Base-by-base conservation (phyloP, 1,140 invertebrate species). In the Brachionus manjavacas region DNA sequence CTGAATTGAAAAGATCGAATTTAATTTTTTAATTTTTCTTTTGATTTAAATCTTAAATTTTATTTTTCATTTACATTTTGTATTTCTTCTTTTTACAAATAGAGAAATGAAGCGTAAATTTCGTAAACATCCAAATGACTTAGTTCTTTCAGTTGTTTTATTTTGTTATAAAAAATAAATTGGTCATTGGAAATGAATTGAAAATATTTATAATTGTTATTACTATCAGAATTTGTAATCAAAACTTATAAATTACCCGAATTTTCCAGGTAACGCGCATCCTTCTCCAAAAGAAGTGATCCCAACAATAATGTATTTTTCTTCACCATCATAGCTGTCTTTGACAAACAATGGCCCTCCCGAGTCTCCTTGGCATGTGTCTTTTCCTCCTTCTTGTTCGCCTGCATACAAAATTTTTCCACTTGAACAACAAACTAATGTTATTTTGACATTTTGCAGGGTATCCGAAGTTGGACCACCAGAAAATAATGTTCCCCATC, bases 321-420 rank as follows among this genome's bases (percentile, higher is more conserved):
- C 49, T 31, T 43, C 9, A 4, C 23, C 79, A 64, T 81, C 41
- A 31, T 55, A 23, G n/a, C 14, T 41, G 9, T 60, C 52, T 20
- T 68, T 41, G 7, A 81, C 35, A 81, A 64, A 81, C 25, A 80
- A 39, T 4, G 76, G 76, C 9, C 41, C 76, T 0, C 76, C 76
- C 4, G 76, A 52, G 46, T 80, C 76, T 11, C 76, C 76, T 52
- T 83, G 79, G 23, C 79, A 83, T n/a, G 55, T 66, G 64, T 66
- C 55, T 64, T 60, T 23, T 20, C 79, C 79, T n/a, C 43, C 43
- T 35, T 16, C 64, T 23, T 7, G 0, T 41, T 25, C 28, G 1
- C 28, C 25, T n/a, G 25, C 9, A n/a, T 6, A 35, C 25, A 83
- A n/a, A 12, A 41, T 64, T 3, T 83, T 31, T 16, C 79, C 60